Conservation (phyloP, 2,113 vertebrate genomes). For the Neomonachus schauinslandi region DNA sequence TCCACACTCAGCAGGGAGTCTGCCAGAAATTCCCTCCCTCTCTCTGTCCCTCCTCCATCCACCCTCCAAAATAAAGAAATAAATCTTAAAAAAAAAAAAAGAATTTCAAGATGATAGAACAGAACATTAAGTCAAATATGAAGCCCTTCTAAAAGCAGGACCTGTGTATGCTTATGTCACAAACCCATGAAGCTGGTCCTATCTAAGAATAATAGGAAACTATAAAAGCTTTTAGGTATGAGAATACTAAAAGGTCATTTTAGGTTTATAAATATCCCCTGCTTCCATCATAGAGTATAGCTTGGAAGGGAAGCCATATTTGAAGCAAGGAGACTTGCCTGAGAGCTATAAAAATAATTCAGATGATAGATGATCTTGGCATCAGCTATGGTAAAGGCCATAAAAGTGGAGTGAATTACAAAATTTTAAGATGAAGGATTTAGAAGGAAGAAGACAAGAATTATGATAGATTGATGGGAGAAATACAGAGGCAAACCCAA, state of each 20-base stretch:
- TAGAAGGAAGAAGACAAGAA: neutral
- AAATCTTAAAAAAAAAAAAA: no score
- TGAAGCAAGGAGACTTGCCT: neutral
- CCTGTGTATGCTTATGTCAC: neutral
- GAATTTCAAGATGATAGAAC: neutral
- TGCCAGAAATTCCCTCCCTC: neutral
- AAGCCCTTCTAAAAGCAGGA: neutral
- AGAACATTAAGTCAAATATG: neutral
- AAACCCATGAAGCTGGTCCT: neutral
- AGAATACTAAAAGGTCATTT: neutral
- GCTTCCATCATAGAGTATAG: neutral
- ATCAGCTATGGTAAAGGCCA: neutral
- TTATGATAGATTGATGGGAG: neutral
- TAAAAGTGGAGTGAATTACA: neutral
- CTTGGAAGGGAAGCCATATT: neutral
- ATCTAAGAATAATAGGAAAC: neutral
- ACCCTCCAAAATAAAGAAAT: neutral
- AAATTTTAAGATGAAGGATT: neutral
- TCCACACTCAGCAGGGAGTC: neutral
- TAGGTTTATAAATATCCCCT: neutral
- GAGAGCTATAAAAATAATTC: neutral
- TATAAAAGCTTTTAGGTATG: neutral
- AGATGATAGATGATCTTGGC: neutral
- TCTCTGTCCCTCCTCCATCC: neutral
- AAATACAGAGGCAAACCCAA: neutral